Base-by-base conservation (phyloP, 2,888 invertebrate genomes). In the Cecidostiba fungosa region DNA sequence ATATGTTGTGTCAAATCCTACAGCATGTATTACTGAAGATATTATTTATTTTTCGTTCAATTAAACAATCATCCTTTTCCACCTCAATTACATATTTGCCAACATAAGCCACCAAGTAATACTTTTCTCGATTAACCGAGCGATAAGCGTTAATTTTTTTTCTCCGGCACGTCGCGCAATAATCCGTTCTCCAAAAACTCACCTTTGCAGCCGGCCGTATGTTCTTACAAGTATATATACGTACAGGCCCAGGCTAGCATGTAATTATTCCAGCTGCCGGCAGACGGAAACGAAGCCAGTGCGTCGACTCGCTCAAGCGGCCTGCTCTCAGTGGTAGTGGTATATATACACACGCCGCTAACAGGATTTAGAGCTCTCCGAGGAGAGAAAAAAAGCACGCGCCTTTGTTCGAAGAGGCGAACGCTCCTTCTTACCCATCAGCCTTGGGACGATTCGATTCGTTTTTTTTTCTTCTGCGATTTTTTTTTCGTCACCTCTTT, bases 261-360 rank as follows among this genome's bases (percentile, higher is more conserved):
- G 80, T 85, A 85, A 85, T 85, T 85, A 85, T 85, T 85, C 66
- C 79, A 74, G 74, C 77, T 23, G 62, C 39, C 32, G 43, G 26
- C 78, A 80, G 50, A 77, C 85, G 81, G 81, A 81, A 85, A 62
- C 47, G 81, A 81, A 85, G 73, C 36, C 29, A 19, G 29, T 26
- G 36, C 80, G 39, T 72, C 39, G 39, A 6, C 23, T 72, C 72
- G 70, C 70, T 29, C 32, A 16, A n/a, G 70, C 70, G 39, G 50
- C 6, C 23, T 29, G 29, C 39, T 32, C 36, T 50, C 50, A 10
- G 16, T n/a, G n/a, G n/a, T n/a, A n/a, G n/a, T n/a, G 16, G 32
- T 62, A 14, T 66, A 66, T 39, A 59, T 6, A 23, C 23, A n/a
- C n/a, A 59, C 8, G 10, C 6, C 4, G 76, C 14, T n/a, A 36